Evolutionary conservation across 2,888 invertebrate genomes (phyloP).

Genomic region (Aelia acuminata): DNA sequence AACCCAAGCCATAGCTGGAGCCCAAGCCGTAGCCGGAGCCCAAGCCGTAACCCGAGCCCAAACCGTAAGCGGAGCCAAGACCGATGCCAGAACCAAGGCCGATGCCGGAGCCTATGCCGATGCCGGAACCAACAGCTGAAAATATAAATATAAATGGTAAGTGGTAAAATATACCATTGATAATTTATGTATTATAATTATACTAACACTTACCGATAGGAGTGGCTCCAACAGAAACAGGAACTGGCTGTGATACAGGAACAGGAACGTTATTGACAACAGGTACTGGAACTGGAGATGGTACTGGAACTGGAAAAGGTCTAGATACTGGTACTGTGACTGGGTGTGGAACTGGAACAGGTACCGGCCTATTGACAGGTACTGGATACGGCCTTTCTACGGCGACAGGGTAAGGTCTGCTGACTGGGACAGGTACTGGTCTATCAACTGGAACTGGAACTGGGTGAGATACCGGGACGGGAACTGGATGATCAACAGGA

Average conservation of each 20-base stretch:
- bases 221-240: slow-evolving; percentile 12
- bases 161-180: no score
- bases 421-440: slow-evolving; percentile 60
- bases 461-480: slow-evolving; percentile 66
- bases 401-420: slow-evolving; percentile 63
- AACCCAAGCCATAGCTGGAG: neutral
- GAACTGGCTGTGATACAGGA: slow-evolving; percentile 59
- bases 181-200: slow-evolving; percentile 68
- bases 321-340: slow-evolving; percentile 71
- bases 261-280: slow-evolving; percentile 69
- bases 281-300: slow-evolving; percentile 66
- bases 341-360: slow-evolving; percentile 72
- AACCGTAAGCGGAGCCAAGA: neutral
- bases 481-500: slow-evolving; percentile 67
- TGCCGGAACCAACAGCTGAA: neutral
- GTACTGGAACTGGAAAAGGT: slow-evolving; percentile 68
- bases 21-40: neutral
- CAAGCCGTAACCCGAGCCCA: neutral
- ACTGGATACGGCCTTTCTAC: slow-evolving; percentile 70
- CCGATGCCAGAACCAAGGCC: slow-evolving; percentile 14
- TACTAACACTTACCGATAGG: slow-evolving; percentile 64
- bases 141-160: neutral
- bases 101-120: slow-evolving; percentile 37
- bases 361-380: slow-evolving; percentile 69
- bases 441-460: slow-evolving; percentile 64